Base-by-base conservation (phyloP, 2,888 invertebrate species). In the Lepidocyrtoides sp. region DNA sequence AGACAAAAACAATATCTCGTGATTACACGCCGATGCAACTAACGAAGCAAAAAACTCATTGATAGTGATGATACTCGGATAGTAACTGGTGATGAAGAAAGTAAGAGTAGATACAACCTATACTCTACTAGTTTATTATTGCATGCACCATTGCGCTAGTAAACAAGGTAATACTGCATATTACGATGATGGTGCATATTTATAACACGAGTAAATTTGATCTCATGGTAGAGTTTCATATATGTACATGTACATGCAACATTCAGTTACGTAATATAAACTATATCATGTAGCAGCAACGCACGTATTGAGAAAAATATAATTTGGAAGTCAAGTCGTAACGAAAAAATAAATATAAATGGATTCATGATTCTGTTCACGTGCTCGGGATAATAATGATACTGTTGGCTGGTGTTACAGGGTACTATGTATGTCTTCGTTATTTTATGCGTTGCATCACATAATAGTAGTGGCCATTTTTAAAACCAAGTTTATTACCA, bases 31-130 rank as follows among this genome's bases (percentile, higher is more conserved):
- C 48, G 81, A 36, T 54, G 72, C 3, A 69, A 20, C 51, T 85
- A 85, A 85, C 72, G 72, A 72, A 85, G 72, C 54, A 14, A 0
- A 72, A 72, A 69, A 72, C 54, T 72, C 23, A 57, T 48, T 83
- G 36, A 36, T 36, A 7, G 7, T 83, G 83, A 66, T 66, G 48
- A 69, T 36, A 20, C 29, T 63, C 63, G 7, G 26, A 23, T 63
- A 32, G 32, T 51, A 54, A 29, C 77, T 41, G 51, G 36, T 41
- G 72, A 51, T 29, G 17, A 44, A 32, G 32, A 32, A 36, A 36
- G 36, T 36, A 36, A 36, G 2, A 36, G 7, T n/a, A 7, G 23
- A 57, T 57, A 7, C 20, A 0, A 57, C 20, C 57, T 23, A 57
- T 57, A 5, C 57, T 57, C 57, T 3, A 57, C 57, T 23, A 17